Conservation (phyloP, 2,797 vertebrate species). For the Graptemys geographica region DNA sequence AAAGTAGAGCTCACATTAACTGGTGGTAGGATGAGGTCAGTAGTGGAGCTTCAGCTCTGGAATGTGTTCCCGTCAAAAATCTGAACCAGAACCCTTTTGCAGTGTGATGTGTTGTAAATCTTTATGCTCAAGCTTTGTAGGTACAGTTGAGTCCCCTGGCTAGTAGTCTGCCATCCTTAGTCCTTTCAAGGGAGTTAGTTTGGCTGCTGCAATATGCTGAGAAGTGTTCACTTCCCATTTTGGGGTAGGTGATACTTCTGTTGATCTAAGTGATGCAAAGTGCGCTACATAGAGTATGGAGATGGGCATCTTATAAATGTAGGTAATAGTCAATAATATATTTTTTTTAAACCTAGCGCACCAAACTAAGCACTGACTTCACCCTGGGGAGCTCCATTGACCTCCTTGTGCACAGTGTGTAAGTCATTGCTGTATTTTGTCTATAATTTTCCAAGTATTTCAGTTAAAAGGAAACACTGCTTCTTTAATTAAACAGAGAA, state of each 20-base stretch:
- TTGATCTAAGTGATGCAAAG: background rate
- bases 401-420: background rate
- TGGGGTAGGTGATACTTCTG: background rate
- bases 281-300: background rate
- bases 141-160: background rate
- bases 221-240: background rate
- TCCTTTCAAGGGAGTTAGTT: background rate
- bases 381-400: background rate
- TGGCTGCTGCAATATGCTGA: background rate
- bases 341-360: background rate
- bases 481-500: background rate
- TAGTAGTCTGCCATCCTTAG: background rate
- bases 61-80: background rate
- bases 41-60: background rate
- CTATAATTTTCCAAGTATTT: background rate
- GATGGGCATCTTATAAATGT: background rate
- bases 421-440: background rate
- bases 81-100: background rate
- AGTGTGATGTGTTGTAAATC: background rate
- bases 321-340: background rate
- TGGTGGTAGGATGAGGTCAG: background rate
- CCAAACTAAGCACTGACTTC: background rate
- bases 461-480: background rate
- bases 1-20: background rate
- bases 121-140: background rate